A percentile compares a stretch with the other conserved stretches of the same genome.
Evolutionary conservation across 2,888 invertebrate species (phyloP).

Genomic region (Petrolisthes manimaculis): DNA sequence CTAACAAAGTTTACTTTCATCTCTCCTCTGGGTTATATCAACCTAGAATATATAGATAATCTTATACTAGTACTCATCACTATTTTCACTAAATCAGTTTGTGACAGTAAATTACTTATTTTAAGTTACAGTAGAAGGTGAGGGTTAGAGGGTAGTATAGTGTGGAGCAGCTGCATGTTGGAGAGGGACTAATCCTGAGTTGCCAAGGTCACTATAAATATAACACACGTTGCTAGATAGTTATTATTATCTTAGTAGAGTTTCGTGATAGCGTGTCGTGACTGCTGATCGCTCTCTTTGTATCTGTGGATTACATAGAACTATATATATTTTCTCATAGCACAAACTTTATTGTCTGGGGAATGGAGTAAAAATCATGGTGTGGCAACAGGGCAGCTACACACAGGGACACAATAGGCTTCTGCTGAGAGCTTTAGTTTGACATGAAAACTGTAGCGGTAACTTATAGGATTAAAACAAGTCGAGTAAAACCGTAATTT

Average conservation of each 20-base stretch:
- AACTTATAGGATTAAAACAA: constrained; percentile 55
- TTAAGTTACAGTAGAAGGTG: too few species aligned
- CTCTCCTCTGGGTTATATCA: neutral
- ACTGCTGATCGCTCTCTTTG: too few species aligned
- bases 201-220: constrained; percentile 19
- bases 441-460: constrained; percentile 47
- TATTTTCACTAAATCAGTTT: too few species aligned
- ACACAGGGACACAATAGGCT: constrained; percentile 41
- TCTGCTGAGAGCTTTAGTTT: constrained; percentile 27
- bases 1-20: neutral
- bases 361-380: neutral
- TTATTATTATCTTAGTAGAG: too few species aligned
- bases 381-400: neutral
- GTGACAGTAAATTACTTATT: too few species aligned
- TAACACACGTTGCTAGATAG: neutral
- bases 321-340: too few species aligned
- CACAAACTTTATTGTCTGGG: too few species aligned
- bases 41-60: neutral
- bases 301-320: too few species aligned
- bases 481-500: neutral
- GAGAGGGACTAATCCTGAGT: constrained; percentile 43
- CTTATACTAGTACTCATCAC: too few species aligned
- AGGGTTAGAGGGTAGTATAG: neutral
- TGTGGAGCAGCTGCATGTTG: constrained; percentile 37
- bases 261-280: too few species aligned